Evolutionary conservation across 92 coral and sea anemone species (phyloP), one percentile per base, ranked within the genome.

Genomic region (Palythoa grandis): DNA sequence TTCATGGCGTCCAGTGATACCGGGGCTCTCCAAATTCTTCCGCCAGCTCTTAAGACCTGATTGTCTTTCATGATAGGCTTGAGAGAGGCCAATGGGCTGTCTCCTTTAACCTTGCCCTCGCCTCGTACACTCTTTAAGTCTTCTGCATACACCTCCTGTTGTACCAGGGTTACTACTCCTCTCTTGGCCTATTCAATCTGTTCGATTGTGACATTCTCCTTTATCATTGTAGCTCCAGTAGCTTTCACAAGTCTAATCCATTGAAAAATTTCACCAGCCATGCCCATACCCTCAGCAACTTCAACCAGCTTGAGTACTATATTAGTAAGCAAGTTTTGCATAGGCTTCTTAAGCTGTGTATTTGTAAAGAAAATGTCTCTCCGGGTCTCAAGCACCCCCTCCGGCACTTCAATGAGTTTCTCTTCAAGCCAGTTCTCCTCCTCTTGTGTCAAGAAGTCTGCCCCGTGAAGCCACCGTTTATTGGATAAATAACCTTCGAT

Each of bases 381-480:
- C 50, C 7, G 7, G 50, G 50, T 43, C 7, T 43, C 50, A 4
- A 43, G 50, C 50, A 5, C 50, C 50, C 50, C 50, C 50, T 43
- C 50, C 50, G 50, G 50, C 7, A 43, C 50, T 43, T 43, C 50
- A 43, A 43, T 43, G 7, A 43, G 50, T 43, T 87, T 50, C 76
- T 60, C 68, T n/a, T 20, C 22, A 15, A 91, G 93, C 91, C 93
- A 90, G 52, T 88, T 61, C 8, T 80, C 89, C 19, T 79, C 88
- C 8, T 40, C 37, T n/a, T 87, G 66, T 14, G 70, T 52, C 57
- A 91, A 82, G 75, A 91, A 93, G n/a, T 43, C n/a, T 58, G 92
- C 92, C 10, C 90, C 94, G 8, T 60, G 77, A 61, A 91, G 52
- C 94, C 94, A 91, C 22, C 94, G 83, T 16, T 91, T 68, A 66